Conservation (phyloP, 2,888 invertebrate genomes). For the Caenorhabditis sp. region DNA sequence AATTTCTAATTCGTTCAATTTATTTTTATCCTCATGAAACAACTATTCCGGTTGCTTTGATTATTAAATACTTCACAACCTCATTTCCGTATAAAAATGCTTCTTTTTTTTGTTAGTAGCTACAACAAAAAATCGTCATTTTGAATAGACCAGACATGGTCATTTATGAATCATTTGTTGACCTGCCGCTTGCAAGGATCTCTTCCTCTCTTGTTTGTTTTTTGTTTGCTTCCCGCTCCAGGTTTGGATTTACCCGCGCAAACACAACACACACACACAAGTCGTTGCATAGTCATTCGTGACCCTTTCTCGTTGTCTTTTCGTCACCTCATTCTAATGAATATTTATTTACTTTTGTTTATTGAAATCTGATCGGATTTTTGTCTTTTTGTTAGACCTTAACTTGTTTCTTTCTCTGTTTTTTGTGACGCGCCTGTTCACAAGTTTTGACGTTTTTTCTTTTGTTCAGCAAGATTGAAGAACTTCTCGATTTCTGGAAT, state of each 20-base stretch:
- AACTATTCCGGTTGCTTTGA: too few species aligned
- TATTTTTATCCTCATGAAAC: too few species aligned
- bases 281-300: background rate
- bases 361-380: background rate
- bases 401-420: constrained; percentile 16
- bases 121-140: background rate
- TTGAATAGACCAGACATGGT: background rate
- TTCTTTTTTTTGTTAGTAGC: too few species aligned
- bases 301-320: background rate
- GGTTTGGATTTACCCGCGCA: background rate
- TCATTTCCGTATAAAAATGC: background rate
- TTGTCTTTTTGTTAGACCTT: constrained; percentile 1
- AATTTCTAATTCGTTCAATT: too few species aligned
- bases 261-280: background rate
- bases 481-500: background rate
- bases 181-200: background rate
- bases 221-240: background rate
- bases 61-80: background rate
- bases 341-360: constrained; percentile 1
- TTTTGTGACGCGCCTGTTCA: background rate
- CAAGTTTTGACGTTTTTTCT: background rate
- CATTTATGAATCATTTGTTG: background rate
- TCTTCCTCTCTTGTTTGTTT: background rate
- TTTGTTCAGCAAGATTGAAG: constrained; percentile 12
- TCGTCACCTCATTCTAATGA: constrained; percentile 2